Percentiles rank a stretch among this genome's conserved stretches.
Conservation (phyloP, 2,113 vertebrate genomes). For the Hippolais icterina region DNA sequence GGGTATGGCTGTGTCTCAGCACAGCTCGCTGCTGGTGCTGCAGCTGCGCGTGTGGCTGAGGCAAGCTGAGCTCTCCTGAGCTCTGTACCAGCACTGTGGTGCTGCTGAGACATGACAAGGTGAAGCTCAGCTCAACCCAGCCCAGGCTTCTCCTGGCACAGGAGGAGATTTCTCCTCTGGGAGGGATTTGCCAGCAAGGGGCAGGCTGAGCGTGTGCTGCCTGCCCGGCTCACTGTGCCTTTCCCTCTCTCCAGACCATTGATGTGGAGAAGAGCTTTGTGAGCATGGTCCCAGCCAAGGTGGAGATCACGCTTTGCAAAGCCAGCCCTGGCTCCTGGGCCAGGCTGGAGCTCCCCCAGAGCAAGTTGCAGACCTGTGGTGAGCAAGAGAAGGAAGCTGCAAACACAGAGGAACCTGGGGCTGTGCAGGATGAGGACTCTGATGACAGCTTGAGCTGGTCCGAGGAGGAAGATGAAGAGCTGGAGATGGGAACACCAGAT, state of each 20-base stretch:
- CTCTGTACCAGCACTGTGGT: accelerated
- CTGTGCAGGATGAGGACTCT: slow-evolving; percentile 39
- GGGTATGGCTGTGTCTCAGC: neutral
- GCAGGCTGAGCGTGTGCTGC: neutral
- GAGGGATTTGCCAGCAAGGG: neutral
- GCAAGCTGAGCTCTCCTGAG: neutral
- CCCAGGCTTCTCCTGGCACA: neutral
- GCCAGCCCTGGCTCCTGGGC: slow-evolving; percentile 85
- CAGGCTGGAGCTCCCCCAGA: slow-evolving; percentile 84
- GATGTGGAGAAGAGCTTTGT: slow-evolving; percentile 79
- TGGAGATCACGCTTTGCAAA: slow-evolving; percentile 88
- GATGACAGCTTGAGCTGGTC: slow-evolving; percentile 80
- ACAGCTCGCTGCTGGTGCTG: neutral
- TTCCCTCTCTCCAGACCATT: slow-evolving; percentile 76
- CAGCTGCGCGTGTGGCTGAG: accelerated
- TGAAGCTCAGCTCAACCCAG: neutral
- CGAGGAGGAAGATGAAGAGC: slow-evolving; percentile 66
- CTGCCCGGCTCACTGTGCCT: neutral
- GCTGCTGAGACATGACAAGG: accelerated
- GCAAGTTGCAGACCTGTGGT: neutral
- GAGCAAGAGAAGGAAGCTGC: slow-evolving; percentile 24
- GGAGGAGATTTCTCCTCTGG: neutral
- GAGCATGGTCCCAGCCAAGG: slow-evolving; percentile 88
- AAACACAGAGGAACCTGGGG: neutral
- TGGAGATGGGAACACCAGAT: slow-evolving; percentile 12